Evolutionary conservation across 2,888 invertebrate genomes (phyloP).

Genomic region (Clitarchus hookeri): DNA sequence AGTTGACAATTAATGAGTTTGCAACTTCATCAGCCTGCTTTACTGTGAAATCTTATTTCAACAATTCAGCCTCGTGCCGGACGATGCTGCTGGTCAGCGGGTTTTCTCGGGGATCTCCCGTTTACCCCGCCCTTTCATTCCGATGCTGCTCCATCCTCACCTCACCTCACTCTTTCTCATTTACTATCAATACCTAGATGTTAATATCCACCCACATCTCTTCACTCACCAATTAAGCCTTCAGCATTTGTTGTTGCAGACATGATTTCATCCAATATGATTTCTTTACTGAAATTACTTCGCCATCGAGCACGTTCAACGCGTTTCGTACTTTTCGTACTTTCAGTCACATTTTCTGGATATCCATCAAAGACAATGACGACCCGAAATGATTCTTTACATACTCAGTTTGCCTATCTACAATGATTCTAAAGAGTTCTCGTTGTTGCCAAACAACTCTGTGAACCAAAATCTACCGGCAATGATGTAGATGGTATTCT

Average conservation of each 20-base stretch:
- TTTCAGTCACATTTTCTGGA: not conserved
- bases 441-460: conserved; percentile 22
- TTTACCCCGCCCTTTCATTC: too few relatives aligned
- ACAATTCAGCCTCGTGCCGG: not conserved
- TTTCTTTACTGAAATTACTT: not conserved
- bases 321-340: not conserved
- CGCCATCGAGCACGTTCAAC: not conserved
- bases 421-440: not conserved
- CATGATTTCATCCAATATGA: not conserved
- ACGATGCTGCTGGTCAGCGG: not conserved
- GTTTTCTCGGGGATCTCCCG: not conserved
- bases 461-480: not conserved
- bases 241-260: not conserved
- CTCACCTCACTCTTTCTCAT: too few relatives aligned
- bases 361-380: conserved; percentile 3
- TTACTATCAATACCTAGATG: too few relatives aligned
- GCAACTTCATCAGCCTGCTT: not conserved
- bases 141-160: too few relatives aligned
- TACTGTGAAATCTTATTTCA: not conserved
- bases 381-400: not conserved
- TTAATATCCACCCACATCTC: too few relatives aligned
- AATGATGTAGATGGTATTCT: not conserved
- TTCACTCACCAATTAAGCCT: not conserved
- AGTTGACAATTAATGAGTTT: not conserved
- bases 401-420: not conserved